These are phyloP conservation scores for Vireo griseus DNA, from an alignment of 2,797 vertebrate genomes.

Conservation along the genomic window DNA sequence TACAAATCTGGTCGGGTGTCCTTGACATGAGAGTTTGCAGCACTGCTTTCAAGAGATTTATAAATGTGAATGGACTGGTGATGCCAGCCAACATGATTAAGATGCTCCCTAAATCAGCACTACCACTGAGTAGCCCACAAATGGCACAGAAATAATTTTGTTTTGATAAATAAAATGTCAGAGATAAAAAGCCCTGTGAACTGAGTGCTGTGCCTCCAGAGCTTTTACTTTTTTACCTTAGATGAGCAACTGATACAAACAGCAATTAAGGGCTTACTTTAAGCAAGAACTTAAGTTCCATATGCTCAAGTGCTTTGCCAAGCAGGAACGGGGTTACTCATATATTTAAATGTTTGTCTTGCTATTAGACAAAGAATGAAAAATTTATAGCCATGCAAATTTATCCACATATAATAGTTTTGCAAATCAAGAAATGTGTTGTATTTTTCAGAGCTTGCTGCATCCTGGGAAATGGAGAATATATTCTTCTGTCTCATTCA, in stretches of 20 bases:
- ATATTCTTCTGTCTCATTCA: background rate
- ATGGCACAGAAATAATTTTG: background rate
- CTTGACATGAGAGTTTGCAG: background rate
- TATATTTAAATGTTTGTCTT: background rate
- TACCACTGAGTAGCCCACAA: background rate
- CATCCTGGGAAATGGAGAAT: background rate
- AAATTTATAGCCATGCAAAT: background rate
- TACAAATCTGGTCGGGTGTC: background rate
- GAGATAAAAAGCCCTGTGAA: background rate
- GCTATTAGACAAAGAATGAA: background rate
- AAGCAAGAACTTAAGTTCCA: background rate
- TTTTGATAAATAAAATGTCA: constrained; percentile 4
- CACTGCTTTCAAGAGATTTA: background rate
- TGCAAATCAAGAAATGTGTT: background rate
- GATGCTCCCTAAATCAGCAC: background rate
- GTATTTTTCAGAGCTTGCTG: background rate
- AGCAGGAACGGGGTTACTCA: background rate
- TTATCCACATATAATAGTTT: background rate
- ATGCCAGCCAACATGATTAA: background rate
- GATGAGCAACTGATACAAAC: background rate
- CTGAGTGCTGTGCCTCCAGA: background rate
- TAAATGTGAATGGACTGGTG: background rate
- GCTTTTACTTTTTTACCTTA: background rate
- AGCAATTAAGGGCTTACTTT: background rate
- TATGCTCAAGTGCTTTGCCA: background rate